Evolutionary conservation across 2,113 vertebrate species (phyloP).

Genomic region (Tapirus terrestris): DNA sequence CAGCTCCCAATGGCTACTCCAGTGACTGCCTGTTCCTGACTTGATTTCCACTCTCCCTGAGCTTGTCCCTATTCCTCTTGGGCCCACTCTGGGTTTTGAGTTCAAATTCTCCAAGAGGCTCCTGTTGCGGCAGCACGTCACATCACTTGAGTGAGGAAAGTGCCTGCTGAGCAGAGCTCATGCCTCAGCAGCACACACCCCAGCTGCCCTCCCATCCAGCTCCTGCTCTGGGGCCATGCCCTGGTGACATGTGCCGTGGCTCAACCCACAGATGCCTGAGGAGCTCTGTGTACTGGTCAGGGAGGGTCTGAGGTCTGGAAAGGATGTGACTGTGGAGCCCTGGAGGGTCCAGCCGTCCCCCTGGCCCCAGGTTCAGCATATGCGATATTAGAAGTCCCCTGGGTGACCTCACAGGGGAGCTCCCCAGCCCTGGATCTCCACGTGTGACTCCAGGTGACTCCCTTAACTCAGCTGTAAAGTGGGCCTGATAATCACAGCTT

Average conservation of each 20-base stretch:
- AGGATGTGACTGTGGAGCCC: background rate
- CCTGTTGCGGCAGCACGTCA: background rate
- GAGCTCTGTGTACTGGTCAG: background rate
- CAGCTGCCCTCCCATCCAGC: background rate
- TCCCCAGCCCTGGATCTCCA: background rate
- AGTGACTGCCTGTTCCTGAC: background rate
- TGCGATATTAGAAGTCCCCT: background rate
- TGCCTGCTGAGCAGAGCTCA: background rate
- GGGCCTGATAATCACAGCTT: background rate
- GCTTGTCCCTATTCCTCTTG: background rate
- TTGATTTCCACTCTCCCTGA: background rate
- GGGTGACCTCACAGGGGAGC: background rate
- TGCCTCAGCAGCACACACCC: fast-evolving
- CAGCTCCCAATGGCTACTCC: background rate
- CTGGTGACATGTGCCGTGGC: background rate
- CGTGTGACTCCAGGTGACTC: background rate
- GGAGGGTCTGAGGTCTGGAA: background rate
- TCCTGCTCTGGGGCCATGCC: background rate
- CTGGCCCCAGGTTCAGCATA: background rate
- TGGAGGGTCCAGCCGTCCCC: background rate
- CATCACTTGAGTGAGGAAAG: background rate
- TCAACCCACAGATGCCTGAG: background rate
- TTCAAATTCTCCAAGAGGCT: background rate
- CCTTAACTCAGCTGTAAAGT: background rate
- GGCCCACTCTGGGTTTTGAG: background rate